Base-by-base conservation (phyloP, 2,797 vertebrate species). In the Neosalanx taihuensis region DNA sequence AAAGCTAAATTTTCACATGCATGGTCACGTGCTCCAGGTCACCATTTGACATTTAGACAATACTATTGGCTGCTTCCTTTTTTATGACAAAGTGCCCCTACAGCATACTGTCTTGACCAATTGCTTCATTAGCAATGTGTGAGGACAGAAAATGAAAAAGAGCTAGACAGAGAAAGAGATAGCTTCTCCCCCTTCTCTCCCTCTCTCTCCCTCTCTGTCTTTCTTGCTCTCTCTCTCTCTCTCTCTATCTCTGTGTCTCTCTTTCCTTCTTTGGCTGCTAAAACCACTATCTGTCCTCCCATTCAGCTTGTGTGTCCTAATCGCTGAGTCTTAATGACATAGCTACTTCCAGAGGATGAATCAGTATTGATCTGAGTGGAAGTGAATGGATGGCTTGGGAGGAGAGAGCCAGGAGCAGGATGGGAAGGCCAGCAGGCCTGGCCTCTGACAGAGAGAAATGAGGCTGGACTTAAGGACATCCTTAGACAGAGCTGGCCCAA, bases 291-390 rank as follows among this genome's bases (percentile, higher is more conserved):
- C 51, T n/a, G 51, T 17, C 13, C 18, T n/a, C 51, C 51, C 51
- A 53, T 53, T 17, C 51, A n/a, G 51, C 51, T 17, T 53, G 17
- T 53, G 17, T 53, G 51, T 53, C 51, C 18, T 53, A 53, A 53
- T n/a, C 15, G 51, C 51, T 53, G 51, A 53, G 17, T 53, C 37
- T 66, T 66, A 66, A 66, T 66, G 13, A 66, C 20, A 46, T 23
- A 6, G n/a, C 58, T 66, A 15, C 17, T 5, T 51, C 41, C 56
- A 56, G 53, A 20, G 53, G 31, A 69, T 70, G 58, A 60, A 58
- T 59, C 56, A 59, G 7, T 58, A 60, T 35, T 69, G 53, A 69
- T 69, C 53, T 59, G 18, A 59, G 67, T 69, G 30, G 46, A 66
- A 66, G 64, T 51, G 64, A 66, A 66, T 59, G 57, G 31, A 59